Evolutionary conservation across 1,140 invertebrate genomes (phyloP).

Genomic region (Drosophila lini): DNA sequence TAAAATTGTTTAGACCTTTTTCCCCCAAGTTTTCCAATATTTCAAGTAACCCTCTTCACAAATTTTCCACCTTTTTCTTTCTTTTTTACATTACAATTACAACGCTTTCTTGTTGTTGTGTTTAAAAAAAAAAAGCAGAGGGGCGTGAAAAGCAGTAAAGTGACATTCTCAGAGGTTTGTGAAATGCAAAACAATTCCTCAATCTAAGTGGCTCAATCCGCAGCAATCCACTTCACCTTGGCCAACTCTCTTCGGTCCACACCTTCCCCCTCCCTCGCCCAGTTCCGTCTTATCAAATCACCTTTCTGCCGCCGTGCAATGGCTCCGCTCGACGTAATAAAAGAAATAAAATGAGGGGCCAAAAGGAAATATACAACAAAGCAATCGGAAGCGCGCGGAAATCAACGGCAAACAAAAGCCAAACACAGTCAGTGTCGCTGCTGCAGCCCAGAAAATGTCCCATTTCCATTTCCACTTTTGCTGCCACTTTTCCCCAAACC

Average conservation of each 20-base stretch:
- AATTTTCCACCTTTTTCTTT: background rate
- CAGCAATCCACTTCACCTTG: conserved; percentile 24
- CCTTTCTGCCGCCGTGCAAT: conserved; percentile 36
- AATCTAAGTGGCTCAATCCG: conserved; percentile 42
- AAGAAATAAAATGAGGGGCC: conserved; percentile 30
- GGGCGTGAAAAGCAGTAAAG: conserved; percentile 16
- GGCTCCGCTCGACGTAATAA: conserved; percentile 23
- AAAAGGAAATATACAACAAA: conserved; percentile 67
- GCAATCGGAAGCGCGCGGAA: conserved; percentile 76
- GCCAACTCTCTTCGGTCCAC: conserved; percentile 4
- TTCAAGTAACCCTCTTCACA: background rate
- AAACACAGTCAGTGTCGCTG: conserved; percentile 39
- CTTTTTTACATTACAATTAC: background rate
- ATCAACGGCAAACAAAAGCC: conserved; percentile 76
- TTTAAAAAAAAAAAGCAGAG: background rate
- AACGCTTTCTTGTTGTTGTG: background rate
- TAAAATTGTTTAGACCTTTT: background rate
- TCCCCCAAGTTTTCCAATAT: background rate
- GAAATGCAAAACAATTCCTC: conserved; percentile 42
- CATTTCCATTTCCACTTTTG: conserved; percentile 23
- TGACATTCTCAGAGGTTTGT: conserved; percentile 25
- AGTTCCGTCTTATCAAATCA: conserved; percentile 41
- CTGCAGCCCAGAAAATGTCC: conserved; percentile 38
- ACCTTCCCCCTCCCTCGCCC: background rate
- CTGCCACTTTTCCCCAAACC: background rate